These are phyloP conservation scores for Kryptopterus vitreolus DNA, from an alignment of 2,797 vertebrate species.

Conservation along the genomic window DNA sequence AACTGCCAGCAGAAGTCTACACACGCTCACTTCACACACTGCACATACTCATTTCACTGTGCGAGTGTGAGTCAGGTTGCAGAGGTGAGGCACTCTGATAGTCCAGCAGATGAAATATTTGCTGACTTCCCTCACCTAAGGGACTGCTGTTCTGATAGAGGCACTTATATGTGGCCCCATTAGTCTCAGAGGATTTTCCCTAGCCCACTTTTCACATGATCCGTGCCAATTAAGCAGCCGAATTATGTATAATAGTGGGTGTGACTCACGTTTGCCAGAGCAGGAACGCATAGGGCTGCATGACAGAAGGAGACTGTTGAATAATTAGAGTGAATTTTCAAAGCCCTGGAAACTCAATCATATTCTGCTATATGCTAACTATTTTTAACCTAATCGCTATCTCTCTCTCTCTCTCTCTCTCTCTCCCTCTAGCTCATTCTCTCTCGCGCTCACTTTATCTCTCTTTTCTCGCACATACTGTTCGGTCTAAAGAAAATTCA, in stretches of 20 bases:
- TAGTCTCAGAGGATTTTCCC: slow-evolving; percentile 87
- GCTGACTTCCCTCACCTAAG: slow-evolving; percentile 88
- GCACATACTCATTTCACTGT: slow-evolving; percentile 67
- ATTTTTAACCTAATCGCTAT: slow-evolving; percentile 82
- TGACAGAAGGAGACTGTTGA: slow-evolving; percentile 87
- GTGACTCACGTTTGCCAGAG: slow-evolving; percentile 84
- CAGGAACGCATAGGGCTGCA: slow-evolving; percentile 80
- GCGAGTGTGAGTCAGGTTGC: slow-evolving; percentile 75
- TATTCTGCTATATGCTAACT: slow-evolving; percentile 79
- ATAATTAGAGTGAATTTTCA: slow-evolving; percentile 93
- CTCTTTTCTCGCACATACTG: slow-evolving; percentile 16
- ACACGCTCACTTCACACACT: slow-evolving; percentile 59
- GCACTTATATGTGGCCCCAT: slow-evolving; percentile 90
- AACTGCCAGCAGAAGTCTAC: slow-evolving; percentile 74
- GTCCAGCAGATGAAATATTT: slow-evolving; percentile 87
- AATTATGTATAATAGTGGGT: slow-evolving; percentile 96
- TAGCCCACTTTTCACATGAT: slow-evolving; percentile 86
- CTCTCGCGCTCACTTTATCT: slow-evolving; percentile 29
- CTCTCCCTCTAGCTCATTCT: slow-evolving; percentile 47
- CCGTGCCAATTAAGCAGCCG: slow-evolving; percentile 93
- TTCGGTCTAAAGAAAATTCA: slow-evolving; percentile 46
- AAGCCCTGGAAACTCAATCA: slow-evolving; percentile 86
- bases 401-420: slow-evolving; percentile 56
- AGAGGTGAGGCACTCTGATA: slow-evolving; percentile 77
- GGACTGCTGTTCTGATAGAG: slow-evolving; percentile 91